phyloP scores from a whole-genome alignment of 2,888 invertebrate species.

The Plebejus argus region DNA sequence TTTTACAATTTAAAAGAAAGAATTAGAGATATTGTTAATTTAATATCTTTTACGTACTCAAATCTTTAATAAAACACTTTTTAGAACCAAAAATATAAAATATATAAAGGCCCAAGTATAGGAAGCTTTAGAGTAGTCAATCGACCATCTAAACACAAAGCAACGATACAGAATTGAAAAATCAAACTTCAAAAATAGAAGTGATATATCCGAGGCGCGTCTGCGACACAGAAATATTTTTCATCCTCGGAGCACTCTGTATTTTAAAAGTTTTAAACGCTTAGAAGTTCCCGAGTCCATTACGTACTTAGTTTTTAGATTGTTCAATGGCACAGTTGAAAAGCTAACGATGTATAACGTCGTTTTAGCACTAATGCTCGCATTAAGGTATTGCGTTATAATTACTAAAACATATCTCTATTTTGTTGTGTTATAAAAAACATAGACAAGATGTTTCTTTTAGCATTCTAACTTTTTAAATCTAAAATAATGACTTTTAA shows the following conservation, averaged over 20 bases:
- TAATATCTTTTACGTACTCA: too few relatives aligned
- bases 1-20: too few relatives aligned
- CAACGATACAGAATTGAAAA: slow-evolving; percentile 2
- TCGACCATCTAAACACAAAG: neutral
- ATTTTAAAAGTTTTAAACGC: slow-evolving; percentile 14
- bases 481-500: too few relatives aligned
- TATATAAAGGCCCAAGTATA: neutral
- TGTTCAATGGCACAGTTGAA: slow-evolving; percentile 8
- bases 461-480: too few relatives aligned
- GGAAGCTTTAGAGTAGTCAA: neutral
- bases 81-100: neutral
- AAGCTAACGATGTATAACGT: slow-evolving; percentile 12
- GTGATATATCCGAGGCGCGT: slow-evolving; percentile 8
- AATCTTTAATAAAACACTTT: too few relatives aligned
- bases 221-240: slow-evolving; percentile 12
- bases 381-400: neutral
- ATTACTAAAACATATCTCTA: neutral
- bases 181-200: neutral
- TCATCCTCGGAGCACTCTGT: slow-evolving; percentile 6
- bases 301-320: slow-evolving; percentile 19
- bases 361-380: neutral
- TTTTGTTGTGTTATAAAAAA: neutral
- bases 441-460: neutral
- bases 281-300: slow-evolving; percentile 1
- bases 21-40: too few relatives aligned